phyloP scores from a whole-genome alignment of 2,888 invertebrate genomes.

The Synergus japonicus region DNA sequence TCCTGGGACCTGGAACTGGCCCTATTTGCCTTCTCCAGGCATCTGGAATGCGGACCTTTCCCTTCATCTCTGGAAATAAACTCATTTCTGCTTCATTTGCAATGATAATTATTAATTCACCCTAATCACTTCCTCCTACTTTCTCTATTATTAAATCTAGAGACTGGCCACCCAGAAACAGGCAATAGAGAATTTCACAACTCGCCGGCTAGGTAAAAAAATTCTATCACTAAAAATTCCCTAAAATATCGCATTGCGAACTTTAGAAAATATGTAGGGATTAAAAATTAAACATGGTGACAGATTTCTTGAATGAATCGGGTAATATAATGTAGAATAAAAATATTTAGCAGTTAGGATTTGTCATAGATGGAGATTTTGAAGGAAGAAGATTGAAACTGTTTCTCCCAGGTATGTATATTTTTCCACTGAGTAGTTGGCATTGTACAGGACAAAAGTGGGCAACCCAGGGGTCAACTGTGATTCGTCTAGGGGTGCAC shows the following conservation, averaged over 20 bases:
- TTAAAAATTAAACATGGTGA: no score
- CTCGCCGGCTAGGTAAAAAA: no score
- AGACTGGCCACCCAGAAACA: background rate
- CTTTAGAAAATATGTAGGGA: no score
- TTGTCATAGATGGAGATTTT: background rate
- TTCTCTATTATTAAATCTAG: background rate
- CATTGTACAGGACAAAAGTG: constrained; percentile 61
- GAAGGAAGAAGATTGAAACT: constrained; percentile 22
- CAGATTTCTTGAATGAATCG: no score
- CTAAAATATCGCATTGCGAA: no score
- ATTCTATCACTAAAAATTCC: no score
- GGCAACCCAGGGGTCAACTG: constrained; percentile 61
- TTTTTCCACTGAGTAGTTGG: constrained; percentile 47
- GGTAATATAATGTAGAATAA: background rate
- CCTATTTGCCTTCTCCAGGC: constrained; percentile 48
- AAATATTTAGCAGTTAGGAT: constrained; percentile 10
- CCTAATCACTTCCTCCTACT: background rate
- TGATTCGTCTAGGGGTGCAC: constrained; percentile 58
- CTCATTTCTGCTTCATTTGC: constrained; percentile 1
- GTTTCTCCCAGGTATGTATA: constrained; percentile 41
- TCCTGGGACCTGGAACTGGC: constrained; percentile 62
- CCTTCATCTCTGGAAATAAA: constrained; percentile 31
- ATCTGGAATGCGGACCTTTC: constrained; percentile 64
- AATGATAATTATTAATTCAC: background rate
- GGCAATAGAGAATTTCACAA: no score